Percentiles rank a stretch among this genome's conserved stretches.
phyloP scores from a whole-genome alignment of 2,797 vertebrate species.

The Lerista edwardsae region DNA sequence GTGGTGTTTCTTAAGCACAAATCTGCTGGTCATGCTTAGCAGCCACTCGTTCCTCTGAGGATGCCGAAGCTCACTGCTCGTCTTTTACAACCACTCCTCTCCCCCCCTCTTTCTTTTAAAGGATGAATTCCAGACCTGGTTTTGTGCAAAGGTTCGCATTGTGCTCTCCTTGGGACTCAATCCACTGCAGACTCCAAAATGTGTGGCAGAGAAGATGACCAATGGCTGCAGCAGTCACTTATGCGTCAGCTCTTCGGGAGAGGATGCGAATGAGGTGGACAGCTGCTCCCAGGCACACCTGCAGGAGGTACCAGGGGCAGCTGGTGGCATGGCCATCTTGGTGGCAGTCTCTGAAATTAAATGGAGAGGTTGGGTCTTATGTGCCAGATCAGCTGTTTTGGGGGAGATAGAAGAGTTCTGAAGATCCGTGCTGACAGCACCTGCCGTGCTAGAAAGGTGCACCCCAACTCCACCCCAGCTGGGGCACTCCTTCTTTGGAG shows the following conservation, averaged over 20 bases:
- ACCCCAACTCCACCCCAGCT: too few species aligned
- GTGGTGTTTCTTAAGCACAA: too few species aligned
- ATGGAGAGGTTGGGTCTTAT: too few species aligned
- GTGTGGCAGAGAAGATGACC: slow-evolving; percentile 79
- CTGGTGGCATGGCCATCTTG: too few species aligned
- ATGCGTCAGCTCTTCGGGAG: slow-evolving; percentile 77
- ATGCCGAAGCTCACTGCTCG: accelerated
- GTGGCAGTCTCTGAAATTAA: too few species aligned
- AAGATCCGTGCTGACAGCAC: too few species aligned
- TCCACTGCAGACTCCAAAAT: slow-evolving; percentile 84
- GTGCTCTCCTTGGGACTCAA: slow-evolving; percentile 86
- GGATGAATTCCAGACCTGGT: slow-evolving; percentile 97
- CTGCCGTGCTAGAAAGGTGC: too few species aligned
- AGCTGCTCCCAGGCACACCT: slow-evolving; percentile 73
- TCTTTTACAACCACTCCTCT: background rate
- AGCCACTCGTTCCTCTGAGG: background rate
- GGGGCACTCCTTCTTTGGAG: too few species aligned
- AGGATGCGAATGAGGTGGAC: slow-evolving; percentile 78
- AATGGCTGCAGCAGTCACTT: slow-evolving; percentile 79
- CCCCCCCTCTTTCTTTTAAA: slow-evolving; percentile 55
- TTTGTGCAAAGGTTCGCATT: slow-evolving; percentile 90
- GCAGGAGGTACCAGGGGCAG: slow-evolving; percentile 59
- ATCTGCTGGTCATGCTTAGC: too few species aligned
- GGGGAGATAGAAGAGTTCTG: too few species aligned
- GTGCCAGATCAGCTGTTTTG: background rate